Base-by-base conservation (phyloP, 1,140 invertebrate genomes). In the Drosophila kohkoa region DNA sequence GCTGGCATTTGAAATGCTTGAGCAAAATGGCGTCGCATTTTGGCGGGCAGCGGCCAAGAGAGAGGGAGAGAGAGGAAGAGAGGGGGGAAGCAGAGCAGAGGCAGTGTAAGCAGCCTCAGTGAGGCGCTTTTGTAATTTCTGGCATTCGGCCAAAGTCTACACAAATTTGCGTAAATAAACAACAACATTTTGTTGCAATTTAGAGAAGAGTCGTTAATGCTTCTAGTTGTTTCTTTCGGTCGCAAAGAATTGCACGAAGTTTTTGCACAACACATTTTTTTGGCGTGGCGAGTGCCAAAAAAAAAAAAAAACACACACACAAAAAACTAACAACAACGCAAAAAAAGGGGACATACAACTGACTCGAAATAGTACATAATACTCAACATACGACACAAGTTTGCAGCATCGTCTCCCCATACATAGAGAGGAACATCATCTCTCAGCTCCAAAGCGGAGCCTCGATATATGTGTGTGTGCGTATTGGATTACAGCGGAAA, bases 81-180 rank as follows among this genome's bases (percentile, higher is more conserved):
- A 16, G 20, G 20, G 20, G 20, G 20, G 20, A 20, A 3, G 20
- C 20, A 20, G 20, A 0, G 20, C 0, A 8, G 30, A 32, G 30
- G 30, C 30, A 32, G 30, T 5, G 30, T 32, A 7, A 32, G 45
- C n/a, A 15, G 45, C 30, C 41, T 30, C 13, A 4, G 15, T 57
- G 62, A 43, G 35, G 25, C 25, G 62, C 43, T 83, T 87, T 88
- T 74, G 74, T 64, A 80, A 88, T 83, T 69, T 28, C 69, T 87
- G 83, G 83, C 83, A 64, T 38, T 3, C 10, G 8, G 65, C 83
- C 83, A 87, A 88, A 88, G 83, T 87, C 83, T 87, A 87, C 83
- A 83, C 48, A 88, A 88, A 80, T 88, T 83, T 77, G 83, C 83
- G 83, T 87, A 87, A 87, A 88, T 87, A 83, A 87, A 88, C 79